These are phyloP conservation scores for Epsilonema sp. DNA, from an alignment of 2,888 invertebrate genomes.

Conservation along the genomic window DNA sequence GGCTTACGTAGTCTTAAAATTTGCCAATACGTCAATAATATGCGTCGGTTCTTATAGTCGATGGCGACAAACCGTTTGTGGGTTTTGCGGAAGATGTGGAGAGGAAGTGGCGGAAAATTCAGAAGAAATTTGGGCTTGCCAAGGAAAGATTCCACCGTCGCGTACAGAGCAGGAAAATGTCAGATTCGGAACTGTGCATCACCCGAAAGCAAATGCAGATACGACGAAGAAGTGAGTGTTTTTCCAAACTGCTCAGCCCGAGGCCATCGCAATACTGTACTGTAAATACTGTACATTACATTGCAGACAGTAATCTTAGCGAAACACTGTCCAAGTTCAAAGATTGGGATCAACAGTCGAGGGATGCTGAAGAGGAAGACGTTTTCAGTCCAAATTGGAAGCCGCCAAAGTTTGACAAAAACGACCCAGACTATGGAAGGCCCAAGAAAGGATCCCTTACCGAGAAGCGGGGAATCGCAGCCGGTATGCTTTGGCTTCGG, in stretches of 20 bases:
- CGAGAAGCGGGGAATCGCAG: constrained; percentile 8
- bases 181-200: too few relatives aligned
- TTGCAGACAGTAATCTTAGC: constrained; percentile 6
- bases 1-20: too few relatives aligned
- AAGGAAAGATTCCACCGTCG: too few relatives aligned
- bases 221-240: too few relatives aligned
- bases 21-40: too few relatives aligned
- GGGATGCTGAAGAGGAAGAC: constrained; percentile 3
- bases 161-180: too few relatives aligned
- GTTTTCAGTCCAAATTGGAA: constrained; percentile 12
- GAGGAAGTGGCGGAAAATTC: not conserved
- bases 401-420: constrained; percentile 9
- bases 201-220: too few relatives aligned
- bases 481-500: constrained; percentile 3
- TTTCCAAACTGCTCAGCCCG: too few relatives aligned
- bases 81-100: not conserved
- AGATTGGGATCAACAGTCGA: not conserved
- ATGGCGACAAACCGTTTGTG: not conserved
- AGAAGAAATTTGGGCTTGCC: constrained; percentile 1
- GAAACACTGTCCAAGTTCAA: constrained; percentile 3
- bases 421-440: constrained; percentile 8
- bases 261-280: too few relatives aligned
- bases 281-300: too few relatives aligned
- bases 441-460: constrained; percentile 10
- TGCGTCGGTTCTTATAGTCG: not conserved